Evolutionary conservation across 2,797 vertebrate species (phyloP).

Genomic region (Mus caroli): DNA sequence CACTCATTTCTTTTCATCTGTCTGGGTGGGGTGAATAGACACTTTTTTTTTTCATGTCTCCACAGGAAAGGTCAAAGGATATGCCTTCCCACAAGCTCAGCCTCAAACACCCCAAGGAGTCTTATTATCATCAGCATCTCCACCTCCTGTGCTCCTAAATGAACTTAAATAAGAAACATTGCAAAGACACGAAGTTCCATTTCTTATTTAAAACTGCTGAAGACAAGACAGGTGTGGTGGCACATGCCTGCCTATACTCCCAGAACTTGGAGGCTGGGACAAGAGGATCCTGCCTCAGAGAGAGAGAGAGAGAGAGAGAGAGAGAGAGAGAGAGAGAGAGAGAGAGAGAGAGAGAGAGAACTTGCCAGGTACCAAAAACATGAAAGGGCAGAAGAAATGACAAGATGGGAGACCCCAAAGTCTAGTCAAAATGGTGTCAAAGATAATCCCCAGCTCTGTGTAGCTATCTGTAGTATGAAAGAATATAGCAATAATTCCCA

Average conservation of each 20-base stretch:
- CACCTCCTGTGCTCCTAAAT: neutral
- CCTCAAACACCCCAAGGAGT: neutral
- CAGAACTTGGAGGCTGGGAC: neutral
- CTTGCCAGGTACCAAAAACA: neutral
- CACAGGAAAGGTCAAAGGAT: neutral
- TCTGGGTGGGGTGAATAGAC: too few species aligned
- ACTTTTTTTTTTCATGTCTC: too few species aligned
- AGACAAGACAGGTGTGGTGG: neutral
- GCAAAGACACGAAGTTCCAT: neutral
- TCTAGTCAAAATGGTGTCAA: neutral
- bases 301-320: too few species aligned
- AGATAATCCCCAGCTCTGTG: neutral
- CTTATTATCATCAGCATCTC: neutral
- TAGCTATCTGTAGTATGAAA: neutral
- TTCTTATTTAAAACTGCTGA: neutral
- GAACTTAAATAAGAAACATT: neutral
- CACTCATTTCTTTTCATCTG: neutral
- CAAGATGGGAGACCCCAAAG: neutral
- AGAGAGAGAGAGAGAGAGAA: too few species aligned
- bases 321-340: too few species aligned
- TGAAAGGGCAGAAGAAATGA: neutral
- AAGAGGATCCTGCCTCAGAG: neutral
- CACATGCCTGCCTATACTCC: neutral
- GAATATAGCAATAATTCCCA: neutral
- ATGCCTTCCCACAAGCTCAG: neutral